Conservation (phyloP, 1,140 invertebrate genomes). For the Neoseiulus cucumeris region DNA sequence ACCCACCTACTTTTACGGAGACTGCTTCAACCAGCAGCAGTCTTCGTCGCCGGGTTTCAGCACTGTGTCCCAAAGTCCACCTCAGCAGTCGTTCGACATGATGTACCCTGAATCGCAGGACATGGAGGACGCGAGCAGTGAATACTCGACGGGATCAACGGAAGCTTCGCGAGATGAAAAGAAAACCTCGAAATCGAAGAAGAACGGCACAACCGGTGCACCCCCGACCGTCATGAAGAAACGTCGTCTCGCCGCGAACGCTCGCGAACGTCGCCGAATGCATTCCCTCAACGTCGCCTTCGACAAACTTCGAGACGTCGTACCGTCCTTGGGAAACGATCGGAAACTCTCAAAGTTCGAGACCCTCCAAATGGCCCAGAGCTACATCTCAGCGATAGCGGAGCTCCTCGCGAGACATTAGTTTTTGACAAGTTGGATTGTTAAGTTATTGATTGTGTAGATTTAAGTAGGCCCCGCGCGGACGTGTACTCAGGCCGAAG, state of each 20-base stretch:
- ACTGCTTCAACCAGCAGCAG: not conserved
- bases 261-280: conserved; percentile 72
- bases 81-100: not conserved
- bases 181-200: not conserved
- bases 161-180: not conserved
- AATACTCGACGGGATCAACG: not conserved
- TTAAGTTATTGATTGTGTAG: too few relatives aligned
- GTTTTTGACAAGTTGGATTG: too few relatives aligned
- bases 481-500: too few relatives aligned
- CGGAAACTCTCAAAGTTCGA: conserved; percentile 66
- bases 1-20: not conserved
- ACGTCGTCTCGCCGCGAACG: conserved; percentile 71
- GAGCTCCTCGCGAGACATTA: conserved; percentile 32
- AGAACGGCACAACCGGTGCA: not conserved
- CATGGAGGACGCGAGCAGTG: conserved; percentile 4
- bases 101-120: not conserved
- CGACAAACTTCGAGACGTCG: conserved; percentile 62
- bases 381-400: conserved; percentile 50
- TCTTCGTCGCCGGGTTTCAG: not conserved
- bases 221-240: conserved; percentile 42
- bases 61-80: not conserved
- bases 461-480: too few relatives aligned
- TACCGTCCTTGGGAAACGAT: conserved; percentile 54
- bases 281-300: conserved; percentile 85
- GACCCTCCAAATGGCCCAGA: conserved; percentile 69